These are phyloP conservation scores for Lypha dubia DNA, from an alignment of 2,888 invertebrate genomes.

Conservation along the genomic window DNA sequence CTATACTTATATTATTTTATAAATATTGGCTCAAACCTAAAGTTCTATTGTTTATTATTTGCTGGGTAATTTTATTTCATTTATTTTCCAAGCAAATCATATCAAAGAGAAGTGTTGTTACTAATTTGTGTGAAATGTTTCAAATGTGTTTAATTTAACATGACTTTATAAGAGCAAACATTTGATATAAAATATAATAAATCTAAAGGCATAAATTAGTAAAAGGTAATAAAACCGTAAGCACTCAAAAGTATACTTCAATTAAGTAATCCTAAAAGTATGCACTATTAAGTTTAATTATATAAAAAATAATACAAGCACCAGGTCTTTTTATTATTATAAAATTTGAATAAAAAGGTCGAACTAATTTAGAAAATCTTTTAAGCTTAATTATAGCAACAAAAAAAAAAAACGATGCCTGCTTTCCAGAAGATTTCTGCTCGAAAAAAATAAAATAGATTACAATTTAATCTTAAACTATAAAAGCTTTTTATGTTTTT, in stretches of 20 bases:
- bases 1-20: too few relatives aligned
- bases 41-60: not conserved
- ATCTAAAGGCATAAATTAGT: not conserved
- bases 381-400: too few relatives aligned
- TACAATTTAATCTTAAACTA: not conserved
- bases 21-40: too few relatives aligned
- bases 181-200: not conserved
- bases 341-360: too few relatives aligned
- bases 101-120: not conserved
- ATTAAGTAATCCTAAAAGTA: not conserved
- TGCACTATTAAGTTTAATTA: not conserved
- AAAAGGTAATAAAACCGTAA: not conserved
- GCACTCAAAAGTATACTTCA: not conserved
- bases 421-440: not conserved
- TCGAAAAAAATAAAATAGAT: too few relatives aligned
- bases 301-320: too few relatives aligned
- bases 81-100: not conserved
- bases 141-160: conserved; percentile 16
- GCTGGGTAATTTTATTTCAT: not conserved
- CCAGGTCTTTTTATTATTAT: too few relatives aligned
- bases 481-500: not conserved
- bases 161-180: not conserved
- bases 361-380: too few relatives aligned
- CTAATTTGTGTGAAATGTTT: not conserved
- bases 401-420: too few relatives aligned